Evolutionary conservation across 2,888 invertebrate genomes (phyloP).

Genomic region (Drosophila mulleri): DNA sequence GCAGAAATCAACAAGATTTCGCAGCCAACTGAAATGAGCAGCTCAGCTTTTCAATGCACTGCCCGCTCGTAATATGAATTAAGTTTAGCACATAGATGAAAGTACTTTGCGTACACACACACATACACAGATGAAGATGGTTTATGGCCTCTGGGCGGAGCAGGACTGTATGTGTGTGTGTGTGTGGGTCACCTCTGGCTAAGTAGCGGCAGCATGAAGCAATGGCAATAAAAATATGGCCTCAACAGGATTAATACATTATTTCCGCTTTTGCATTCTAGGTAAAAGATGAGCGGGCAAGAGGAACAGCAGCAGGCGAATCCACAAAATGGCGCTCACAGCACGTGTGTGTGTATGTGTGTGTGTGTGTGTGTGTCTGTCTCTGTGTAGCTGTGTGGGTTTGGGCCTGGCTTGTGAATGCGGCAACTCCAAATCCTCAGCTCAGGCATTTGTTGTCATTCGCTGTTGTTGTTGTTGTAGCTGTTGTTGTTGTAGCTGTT

Average conservation of each 20-base stretch:
- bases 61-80: slow-evolving; percentile 38
- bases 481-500: slow-evolving; percentile 37
- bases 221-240: slow-evolving; percentile 84
- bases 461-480: slow-evolving; percentile 41
- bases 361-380: background rate
- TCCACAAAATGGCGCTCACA: slow-evolving; percentile 40
- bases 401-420: slow-evolving; percentile 36
- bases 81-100: slow-evolving; percentile 55
- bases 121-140: slow-evolving; percentile 46
- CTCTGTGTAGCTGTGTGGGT: background rate
- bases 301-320: background rate
- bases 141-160: slow-evolving; percentile 38
- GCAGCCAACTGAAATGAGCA: background rate
- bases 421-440: slow-evolving; percentile 58
- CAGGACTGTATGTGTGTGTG: background rate
- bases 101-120: slow-evolving; percentile 49
- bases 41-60: background rate
- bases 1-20: too few relatives aligned
- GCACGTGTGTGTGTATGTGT: background rate
- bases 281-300: slow-evolving; percentile 13
- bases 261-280: slow-evolving; percentile 70
- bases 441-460: slow-evolving; percentile 57
- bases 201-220: slow-evolving; percentile 36
- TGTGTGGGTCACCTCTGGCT: slow-evolving; percentile 10
- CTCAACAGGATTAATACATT: slow-evolving; percentile 85